These are phyloP conservation scores for Folsomia candida DNA, from an alignment of 2,888 invertebrate species.

Conservation along the genomic window DNA sequence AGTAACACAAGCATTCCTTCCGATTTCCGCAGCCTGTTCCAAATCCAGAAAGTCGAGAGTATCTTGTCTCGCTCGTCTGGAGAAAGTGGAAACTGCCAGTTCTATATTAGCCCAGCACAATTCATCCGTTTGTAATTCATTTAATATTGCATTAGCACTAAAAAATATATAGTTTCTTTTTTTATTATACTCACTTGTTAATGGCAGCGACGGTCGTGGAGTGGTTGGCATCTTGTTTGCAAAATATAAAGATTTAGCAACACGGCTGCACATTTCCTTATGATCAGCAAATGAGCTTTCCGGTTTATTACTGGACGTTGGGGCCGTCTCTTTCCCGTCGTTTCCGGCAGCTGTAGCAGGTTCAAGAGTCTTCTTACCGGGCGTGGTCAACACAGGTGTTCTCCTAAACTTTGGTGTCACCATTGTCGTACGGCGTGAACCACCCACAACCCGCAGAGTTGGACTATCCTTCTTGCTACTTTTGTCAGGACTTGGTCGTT, in stretches of 20 bases:
- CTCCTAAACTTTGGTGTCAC: not conserved
- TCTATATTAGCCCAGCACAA: too few species aligned
- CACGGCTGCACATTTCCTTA: conserved; percentile 73
- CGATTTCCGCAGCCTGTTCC: conserved; percentile 73
- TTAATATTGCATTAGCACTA: too few species aligned
- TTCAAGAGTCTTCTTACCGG: not conserved
- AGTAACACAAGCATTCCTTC: conserved; percentile 77
- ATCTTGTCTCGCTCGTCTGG: conserved; percentile 63
- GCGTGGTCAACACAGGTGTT: conserved; percentile 11
- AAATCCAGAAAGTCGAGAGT: conserved; percentile 73
- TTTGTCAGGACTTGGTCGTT: too few species aligned
- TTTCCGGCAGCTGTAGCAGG: conserved; percentile 1
- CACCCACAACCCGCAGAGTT: too few species aligned
- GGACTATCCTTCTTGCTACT: too few species aligned
- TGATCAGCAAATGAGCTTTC: conserved; percentile 62
- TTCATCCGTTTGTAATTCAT: too few species aligned
- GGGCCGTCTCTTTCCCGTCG: conserved; percentile 1
- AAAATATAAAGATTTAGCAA: conserved; percentile 85
- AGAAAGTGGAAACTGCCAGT: conserved; percentile 80
- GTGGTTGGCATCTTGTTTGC: conserved; percentile 69
- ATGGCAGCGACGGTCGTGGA: conserved; percentile 71
- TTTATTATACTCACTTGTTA: conserved; percentile 65
- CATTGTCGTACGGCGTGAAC: too few species aligned
- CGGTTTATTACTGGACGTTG: conserved; percentile 9
- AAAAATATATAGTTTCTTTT: not conserved